These are phyloP conservation scores for Semnornis frantzii DNA, from an alignment of 2,113 vertebrate species.

Conservation along the genomic window DNA sequence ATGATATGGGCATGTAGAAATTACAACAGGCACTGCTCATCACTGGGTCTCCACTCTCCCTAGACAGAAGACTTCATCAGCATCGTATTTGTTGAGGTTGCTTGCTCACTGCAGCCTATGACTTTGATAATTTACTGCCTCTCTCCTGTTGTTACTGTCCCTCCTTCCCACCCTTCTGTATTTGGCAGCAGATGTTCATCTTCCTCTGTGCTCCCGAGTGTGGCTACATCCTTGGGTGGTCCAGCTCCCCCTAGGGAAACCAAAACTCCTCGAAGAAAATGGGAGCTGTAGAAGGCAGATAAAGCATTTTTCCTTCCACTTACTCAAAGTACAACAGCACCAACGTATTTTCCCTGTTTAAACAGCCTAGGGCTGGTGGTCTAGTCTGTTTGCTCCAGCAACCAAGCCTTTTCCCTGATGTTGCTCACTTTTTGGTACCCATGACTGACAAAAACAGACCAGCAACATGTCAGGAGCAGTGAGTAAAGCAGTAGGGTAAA, in stretches of 20 bases:
- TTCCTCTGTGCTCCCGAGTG: not conserved
- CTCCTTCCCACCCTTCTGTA: not conserved
- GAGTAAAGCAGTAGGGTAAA: not conserved
- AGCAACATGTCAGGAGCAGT: not conserved
- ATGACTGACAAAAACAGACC: not conserved
- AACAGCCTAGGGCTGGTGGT: not conserved
- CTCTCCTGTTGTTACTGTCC: not conserved
- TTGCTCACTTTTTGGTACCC: not conserved
- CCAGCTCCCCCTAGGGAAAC: not conserved
- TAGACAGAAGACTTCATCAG: not conserved
- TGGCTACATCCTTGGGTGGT: conserved; percentile 40
- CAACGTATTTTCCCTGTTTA: not conserved
- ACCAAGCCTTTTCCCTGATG: not conserved
- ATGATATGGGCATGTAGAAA: not conserved
- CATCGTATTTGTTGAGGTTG: not conserved
- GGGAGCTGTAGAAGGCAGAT: not conserved
- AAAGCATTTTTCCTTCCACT: not conserved
- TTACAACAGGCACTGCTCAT: not conserved
- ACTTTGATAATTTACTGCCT: not conserved
- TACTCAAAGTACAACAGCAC: not conserved
- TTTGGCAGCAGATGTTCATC: not conserved
- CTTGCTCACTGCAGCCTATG: not conserved
- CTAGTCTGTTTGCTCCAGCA: not conserved
- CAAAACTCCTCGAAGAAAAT: conserved; percentile 12
- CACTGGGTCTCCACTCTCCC: not conserved